Conservation (phyloP, 2,797 vertebrate species). For the Phrynocephalus guinanensis region DNA sequence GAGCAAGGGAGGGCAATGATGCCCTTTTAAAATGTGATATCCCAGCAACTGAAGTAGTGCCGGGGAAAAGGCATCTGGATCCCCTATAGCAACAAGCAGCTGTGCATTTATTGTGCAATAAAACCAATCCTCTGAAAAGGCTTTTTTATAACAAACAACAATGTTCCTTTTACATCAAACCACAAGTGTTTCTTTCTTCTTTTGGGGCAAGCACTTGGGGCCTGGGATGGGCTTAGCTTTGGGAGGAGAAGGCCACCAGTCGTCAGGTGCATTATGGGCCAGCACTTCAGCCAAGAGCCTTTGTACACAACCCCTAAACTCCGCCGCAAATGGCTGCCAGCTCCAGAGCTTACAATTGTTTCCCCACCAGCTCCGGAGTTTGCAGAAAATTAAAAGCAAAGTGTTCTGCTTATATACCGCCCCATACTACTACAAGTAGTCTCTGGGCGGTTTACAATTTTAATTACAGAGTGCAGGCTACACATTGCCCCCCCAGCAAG, state of each 20-base stretch:
- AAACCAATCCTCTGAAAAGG: background rate
- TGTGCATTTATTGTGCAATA: slow-evolving; percentile 8
- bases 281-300: background rate
- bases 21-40: background rate
- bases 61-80: slow-evolving; percentile 4
- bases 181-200: background rate
- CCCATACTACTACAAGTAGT: too few relatives aligned
- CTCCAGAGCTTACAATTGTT: too few relatives aligned
- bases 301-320: too few relatives aligned
- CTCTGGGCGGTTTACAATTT: too few relatives aligned
- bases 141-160: background rate
- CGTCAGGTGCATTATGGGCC: background rate
- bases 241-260: background rate
- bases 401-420: too few relatives aligned
- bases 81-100: background rate
- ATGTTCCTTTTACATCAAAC: background rate
- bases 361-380: too few relatives aligned
- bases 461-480: too few relatives aligned
- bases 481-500: too few relatives aligned
- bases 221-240: background rate
- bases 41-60: background rate
- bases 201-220: too few relatives aligned
- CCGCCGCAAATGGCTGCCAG: too few relatives aligned
- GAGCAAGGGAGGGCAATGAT: background rate
- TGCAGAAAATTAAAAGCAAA: too few relatives aligned